Evolutionary conservation across 2,113 vertebrate species (phyloP).

Genomic region (Archocentrus centrarchus): DNA sequence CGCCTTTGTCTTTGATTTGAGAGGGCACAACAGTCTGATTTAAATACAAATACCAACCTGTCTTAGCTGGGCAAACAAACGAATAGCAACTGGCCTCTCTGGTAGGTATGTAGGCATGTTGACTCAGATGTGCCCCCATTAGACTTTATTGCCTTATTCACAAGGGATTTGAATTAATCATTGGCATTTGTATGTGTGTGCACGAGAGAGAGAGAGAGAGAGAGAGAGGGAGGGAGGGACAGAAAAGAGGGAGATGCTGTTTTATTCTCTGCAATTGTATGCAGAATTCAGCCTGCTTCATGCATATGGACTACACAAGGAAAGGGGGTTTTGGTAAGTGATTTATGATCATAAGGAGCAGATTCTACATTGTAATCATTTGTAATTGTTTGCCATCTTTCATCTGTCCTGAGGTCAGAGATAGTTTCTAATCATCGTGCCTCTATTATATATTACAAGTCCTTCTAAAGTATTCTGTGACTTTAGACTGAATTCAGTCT

Average conservation of each 20-base stretch:
- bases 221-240: not conserved
- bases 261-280: slow-evolving; percentile 1
- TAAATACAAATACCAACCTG: slow-evolving; percentile 69
- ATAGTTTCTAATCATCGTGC: not conserved
- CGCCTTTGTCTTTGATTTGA: slow-evolving; percentile 31
- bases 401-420: not conserved
- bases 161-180: slow-evolving; percentile 66
- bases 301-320: not conserved
- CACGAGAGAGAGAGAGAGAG: not conserved
- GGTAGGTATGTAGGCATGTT: slow-evolving; percentile 53
- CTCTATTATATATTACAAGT: not conserved
- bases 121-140: slow-evolving; percentile 62
- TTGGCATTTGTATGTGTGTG: slow-evolving; percentile 30
- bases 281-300: not conserved
- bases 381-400: not conserved
- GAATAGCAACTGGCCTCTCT: slow-evolving; percentile 31
- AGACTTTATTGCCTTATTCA: slow-evolving; percentile 76
- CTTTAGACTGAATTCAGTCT: not conserved
- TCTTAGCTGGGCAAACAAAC: slow-evolving; percentile 72
- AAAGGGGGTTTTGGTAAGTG: not conserved
- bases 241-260: not conserved
- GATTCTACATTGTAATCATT: not conserved
- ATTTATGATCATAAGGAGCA: not conserved
- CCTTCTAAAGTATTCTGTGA: not conserved
- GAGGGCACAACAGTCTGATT: slow-evolving; percentile 52